phyloP scores from a whole-genome alignment of 37 sponge, comb jelly and placozoan genomes.

The Theonella swinhoei region DNA sequence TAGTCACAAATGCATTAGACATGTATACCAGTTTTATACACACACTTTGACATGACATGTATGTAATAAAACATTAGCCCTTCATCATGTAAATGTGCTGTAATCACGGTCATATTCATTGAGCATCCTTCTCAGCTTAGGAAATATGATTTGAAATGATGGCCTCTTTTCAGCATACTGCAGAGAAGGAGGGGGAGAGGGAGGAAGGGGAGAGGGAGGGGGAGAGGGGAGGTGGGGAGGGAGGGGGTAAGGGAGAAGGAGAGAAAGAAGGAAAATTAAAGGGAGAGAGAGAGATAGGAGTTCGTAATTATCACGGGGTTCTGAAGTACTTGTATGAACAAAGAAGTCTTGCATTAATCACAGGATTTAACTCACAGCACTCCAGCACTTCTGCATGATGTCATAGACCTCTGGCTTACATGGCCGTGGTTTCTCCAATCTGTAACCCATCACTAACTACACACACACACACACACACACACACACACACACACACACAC shows the following conservation, averaged over 20 bases:
- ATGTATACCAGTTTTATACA: too few relatives aligned
- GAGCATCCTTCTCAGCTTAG: conserved; percentile 34
- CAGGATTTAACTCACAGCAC: conserved; percentile 49
- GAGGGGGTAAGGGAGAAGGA: background rate
- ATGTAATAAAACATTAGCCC: background rate
- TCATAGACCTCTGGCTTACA: conserved; percentile 80
- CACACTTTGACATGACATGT: too few relatives aligned
- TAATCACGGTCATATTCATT: conserved; percentile 57
- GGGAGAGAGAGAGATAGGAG: background rate
- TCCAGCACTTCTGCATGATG: conserved; percentile 83
- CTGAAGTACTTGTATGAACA: background rate
- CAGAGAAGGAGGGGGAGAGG: conserved; percentile 8
- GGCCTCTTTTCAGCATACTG: conserved; percentile 83
- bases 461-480: background rate
- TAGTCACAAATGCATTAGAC: too few relatives aligned
- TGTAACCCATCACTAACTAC: conserved; percentile 84
- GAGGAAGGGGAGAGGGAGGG: background rate
- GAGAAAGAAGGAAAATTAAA: conserved; percentile 5
- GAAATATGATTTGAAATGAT: conserved; percentile 49
- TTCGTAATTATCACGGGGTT: background rate
- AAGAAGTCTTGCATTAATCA: background rate
- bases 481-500: conserved; percentile 3
- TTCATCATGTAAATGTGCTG: conserved; percentile 37
- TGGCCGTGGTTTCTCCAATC: conserved; percentile 70
- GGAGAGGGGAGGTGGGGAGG: background rate